Evolutionary conservation across 2,888 invertebrate species (phyloP).

Genomic region (Ptycholaimellus sp.): DNA sequence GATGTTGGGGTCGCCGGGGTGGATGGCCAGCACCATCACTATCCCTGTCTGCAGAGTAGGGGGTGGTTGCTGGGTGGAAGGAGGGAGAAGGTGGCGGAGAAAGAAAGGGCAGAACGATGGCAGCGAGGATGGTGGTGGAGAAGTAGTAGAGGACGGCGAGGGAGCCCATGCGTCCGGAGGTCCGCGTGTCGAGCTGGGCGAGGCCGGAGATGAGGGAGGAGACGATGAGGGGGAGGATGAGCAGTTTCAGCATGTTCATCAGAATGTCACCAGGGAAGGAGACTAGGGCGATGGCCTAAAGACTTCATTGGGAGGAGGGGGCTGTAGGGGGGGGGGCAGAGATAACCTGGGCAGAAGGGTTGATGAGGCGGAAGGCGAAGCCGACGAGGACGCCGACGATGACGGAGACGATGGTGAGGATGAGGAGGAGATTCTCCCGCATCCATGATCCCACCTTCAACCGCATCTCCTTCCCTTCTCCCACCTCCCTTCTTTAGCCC

Average conservation of each 20-base stretch:
- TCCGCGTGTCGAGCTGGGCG: conserved; percentile 39
- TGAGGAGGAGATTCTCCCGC: conserved; percentile 35
- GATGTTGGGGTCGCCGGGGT: conserved; percentile 34
- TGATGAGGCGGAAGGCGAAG: conserved; percentile 29
- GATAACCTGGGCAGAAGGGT: conserved; percentile 13
- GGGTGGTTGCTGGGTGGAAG: not conserved
- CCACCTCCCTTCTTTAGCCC: too few relatives aligned
- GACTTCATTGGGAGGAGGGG: conserved; percentile 25
- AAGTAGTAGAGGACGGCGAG: conserved; percentile 40
- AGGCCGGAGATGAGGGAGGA: conserved; percentile 41
- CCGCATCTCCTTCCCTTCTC: too few relatives aligned
- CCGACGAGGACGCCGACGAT: conserved; percentile 39
- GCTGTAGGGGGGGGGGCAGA: conserved; percentile 40
- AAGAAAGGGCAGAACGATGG: conserved; percentile 27
- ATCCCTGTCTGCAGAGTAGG: conserved; percentile 29
- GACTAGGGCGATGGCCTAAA: conserved; percentile 27
- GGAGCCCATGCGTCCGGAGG: conserved; percentile 40
- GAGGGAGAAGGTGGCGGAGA: conserved; percentile 27
- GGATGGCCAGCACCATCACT: conserved; percentile 36
- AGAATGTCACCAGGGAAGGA: conserved; percentile 43
- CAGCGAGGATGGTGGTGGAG: conserved; percentile 39
- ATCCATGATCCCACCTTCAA: conserved; percentile 28
- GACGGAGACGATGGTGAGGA: conserved; percentile 38
- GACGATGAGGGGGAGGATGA: conserved; percentile 42
- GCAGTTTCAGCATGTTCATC: conserved; percentile 43